Conservation (phyloP, 2,888 invertebrate genomes). For the Pterostichus niger region DNA sequence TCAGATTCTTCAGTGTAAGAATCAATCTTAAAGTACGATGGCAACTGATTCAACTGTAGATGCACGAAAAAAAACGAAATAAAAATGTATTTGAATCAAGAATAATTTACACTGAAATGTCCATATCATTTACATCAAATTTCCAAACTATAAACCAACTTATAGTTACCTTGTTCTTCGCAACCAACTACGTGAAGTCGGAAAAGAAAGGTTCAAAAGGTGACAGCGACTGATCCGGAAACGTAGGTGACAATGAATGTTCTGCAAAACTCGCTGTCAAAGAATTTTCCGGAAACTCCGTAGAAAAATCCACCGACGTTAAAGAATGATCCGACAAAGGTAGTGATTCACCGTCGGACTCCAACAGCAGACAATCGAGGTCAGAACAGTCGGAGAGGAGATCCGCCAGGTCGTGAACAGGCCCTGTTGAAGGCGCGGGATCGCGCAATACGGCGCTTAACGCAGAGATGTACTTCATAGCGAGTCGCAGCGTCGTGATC, state of each 20-base stretch:
- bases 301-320: conserved; percentile 77
- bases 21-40: conserved; percentile 15
- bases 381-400: conserved; percentile 74
- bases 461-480: conserved; percentile 92
- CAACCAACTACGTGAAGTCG: conserved; percentile 56
- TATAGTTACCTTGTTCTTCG: background rate
- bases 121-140: background rate
- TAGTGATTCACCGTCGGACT: conserved; percentile 82
- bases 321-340: conserved; percentile 79
- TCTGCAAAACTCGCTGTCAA: conserved; percentile 80
- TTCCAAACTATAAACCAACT: background rate
- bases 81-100: background rate
- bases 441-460: conserved; percentile 82
- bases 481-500: conserved; percentile 91
- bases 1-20: conserved; percentile 8
- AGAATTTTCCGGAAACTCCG: conserved; percentile 77
- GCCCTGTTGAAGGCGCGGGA: too few species aligned
- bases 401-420: conserved; percentile 56
- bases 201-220: conserved; percentile 64
- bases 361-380: conserved; percentile 78
- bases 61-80: background rate
- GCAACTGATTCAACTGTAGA: conserved; percentile 45
- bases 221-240: conserved; percentile 56
- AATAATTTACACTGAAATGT: background rate
- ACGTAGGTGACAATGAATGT: conserved; percentile 73